Base-by-base conservation (phyloP, 2,888 invertebrate species). In the Lissonota sp. region DNA sequence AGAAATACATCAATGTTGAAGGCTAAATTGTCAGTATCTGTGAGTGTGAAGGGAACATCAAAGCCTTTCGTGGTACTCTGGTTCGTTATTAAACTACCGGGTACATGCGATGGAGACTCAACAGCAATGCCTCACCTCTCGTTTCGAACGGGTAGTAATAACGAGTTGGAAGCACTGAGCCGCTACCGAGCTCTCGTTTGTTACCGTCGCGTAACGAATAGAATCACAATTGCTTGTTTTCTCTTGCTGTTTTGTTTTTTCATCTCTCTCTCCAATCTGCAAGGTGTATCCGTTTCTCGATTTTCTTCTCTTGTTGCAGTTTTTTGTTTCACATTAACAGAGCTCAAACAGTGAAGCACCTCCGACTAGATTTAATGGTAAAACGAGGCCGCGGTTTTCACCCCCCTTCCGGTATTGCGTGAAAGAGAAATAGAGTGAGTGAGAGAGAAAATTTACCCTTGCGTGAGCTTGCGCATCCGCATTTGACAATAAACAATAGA, bases 181-280 rank as follows among this genome's bases (percentile, higher is more conserved):
- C 62, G 39, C 42, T 55, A 26, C 44, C 46, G 39, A 58, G 70
- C 58, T 60, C 60, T 12, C 63, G 74, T 74, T 79, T 69, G 74
- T 79, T 69, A 70, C 79, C 74, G 58, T 51, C 53, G 74, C 74
- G 70, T 79, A 79, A 79, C 74, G 70, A 79, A 79, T 79, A 40
- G 51, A 74, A 79, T 79, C 55, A 74, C 74, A 74, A 64, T 39
- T 63, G 64, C 51, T 79, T 79, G 79, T 79, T 70, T 58, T 51
- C 70, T 70, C 64, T 69, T 44, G 57, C 57, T 39, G 44, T 51
- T 67, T 69, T 66, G 39, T 64, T 71, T 76, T 42, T 46, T 51
- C 14, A 37, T 26, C 14, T 51, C 42, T 37, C 26, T 16, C 6
- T n/a, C n/a, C 42, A 40, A 5, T 39, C 37, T 49, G 6, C 6